Base-by-base conservation (phyloP, 1,140 invertebrate species). In the Drusus annulatus region DNA sequence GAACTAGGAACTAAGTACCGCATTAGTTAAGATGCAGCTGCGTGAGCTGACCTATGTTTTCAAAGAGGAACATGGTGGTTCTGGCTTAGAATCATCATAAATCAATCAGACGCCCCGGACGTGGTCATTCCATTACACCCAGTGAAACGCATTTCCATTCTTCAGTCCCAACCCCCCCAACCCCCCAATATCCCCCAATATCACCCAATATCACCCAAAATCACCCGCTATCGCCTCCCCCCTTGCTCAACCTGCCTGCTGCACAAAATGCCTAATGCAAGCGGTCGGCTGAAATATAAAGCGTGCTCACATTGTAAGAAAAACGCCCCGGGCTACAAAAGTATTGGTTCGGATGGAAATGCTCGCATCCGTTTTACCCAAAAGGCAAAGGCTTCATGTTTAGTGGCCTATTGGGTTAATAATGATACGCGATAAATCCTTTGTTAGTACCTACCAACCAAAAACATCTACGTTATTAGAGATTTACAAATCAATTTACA, bases 211-310 rank as follows among this genome's bases (percentile, higher is more conserved):
- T 28, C 62, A 19, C 62, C 17, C 21, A 16, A 65, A 13, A 21
- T 17, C 65, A 28, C 23, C 65, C 15, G 45, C 45, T 21, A n/a
- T 45, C 36, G 13, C 36, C 36, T 10, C 50, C 62, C 15, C 50
- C 45, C n/a, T n/a, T n/a, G n/a, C n/a, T 15, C 36, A 16, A 58
- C 3, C 28, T 58, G 28, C 58, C 76, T 17, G 15, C 73, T 28
- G 63, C 75, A 25, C 75, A 45, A 50, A 50, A 54, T 80, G 76
- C 80, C 78, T 81, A 78, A 78, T 81, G 76, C 76, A 81, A 60
- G 58, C 62, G 73, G 13, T 21, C 31, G 71, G 19, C 60, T 68
- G 71, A 65, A 80, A 75, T 79, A 60, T 80, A 63, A 74, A 80
- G 71, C 45, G 50, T 51, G 69, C 28, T 74, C 60, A 69, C 76